Evolutionary conservation across 2,113 vertebrate genomes (phyloP), one percentile per base, ranked within the genome.

Genomic region (Aegithalos caudatus): DNA sequence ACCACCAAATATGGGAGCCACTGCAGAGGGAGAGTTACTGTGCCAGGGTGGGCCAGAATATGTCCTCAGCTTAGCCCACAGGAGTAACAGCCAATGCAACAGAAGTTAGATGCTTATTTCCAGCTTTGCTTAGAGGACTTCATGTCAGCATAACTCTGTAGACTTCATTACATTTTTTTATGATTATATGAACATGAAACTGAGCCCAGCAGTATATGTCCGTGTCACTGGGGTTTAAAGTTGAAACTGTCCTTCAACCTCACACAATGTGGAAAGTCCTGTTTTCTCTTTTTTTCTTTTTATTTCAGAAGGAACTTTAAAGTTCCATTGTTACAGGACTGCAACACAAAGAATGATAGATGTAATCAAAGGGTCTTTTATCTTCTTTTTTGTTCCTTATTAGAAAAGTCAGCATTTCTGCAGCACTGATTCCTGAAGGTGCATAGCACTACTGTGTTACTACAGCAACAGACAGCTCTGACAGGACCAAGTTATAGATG

Each of bases 331-430:
- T 88, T 81, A 70, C 29, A 51, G 31, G 35, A 29, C 58, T 72
- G 28, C 53, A 73, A 81, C 45, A 54, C 14, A 83, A 90, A 88
- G 81, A 93, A 70, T 5, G 17, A 82, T 81, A 91, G 50, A 86
- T 79, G 35, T 80, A 90, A 85, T 92, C 78, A 95, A 73, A 90
- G 37, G 24, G 21, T 53, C 42, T 81, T 88, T 92, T 80, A 69
- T 81, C 40, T 78, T 48, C 12, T 8, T 38, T 33, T 29, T 27
- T 14, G 60, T 84, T 25, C 37, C 23, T 47, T 70, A 58, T 93
- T 94, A 92, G 60, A 92, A 72, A 95, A 94, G 91, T 80, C 85
- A 92, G 92, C 66, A 82, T 53, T 85, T 91, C 86, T 73, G 70
- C 70, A 65, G 81, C 45, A 22, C 42, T 44, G 66, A 62, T 86